Evolutionary conservation across 2,888 invertebrate species (phyloP).

Genomic region (Apamea monoglypha): DNA sequence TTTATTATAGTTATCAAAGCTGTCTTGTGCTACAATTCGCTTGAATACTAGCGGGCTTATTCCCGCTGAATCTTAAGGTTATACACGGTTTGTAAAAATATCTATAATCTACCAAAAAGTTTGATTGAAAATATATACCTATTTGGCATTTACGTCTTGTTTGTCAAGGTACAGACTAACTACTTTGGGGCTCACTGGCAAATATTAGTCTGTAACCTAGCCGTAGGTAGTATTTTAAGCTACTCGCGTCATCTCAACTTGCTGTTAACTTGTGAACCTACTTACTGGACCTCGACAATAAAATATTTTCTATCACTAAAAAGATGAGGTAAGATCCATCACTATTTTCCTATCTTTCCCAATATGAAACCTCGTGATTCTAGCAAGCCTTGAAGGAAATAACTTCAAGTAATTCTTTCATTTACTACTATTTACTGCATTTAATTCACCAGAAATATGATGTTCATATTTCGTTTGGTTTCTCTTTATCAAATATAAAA

Average conservation of each 20-base stretch:
- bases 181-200: too few relatives aligned
- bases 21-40: not conserved
- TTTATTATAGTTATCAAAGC: constrained; percentile 46
- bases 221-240: too few relatives aligned
- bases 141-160: not conserved
- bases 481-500: not conserved
- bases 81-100: constrained; percentile 5
- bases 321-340: not conserved
- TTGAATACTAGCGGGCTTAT: not conserved
- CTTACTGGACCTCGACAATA: too few relatives aligned
- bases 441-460: not conserved
- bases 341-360: not conserved
- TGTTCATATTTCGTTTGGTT: not conserved
- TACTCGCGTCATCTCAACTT: too few relatives aligned
- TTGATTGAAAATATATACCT: not conserved
- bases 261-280: too few relatives aligned
- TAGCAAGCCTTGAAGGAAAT: not conserved
- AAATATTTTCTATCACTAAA: not conserved
- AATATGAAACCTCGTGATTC: too few relatives aligned
- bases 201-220: too few relatives aligned
- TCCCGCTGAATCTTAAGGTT: not conserved
- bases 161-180: not conserved
- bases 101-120: not conserved
- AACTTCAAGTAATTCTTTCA: not conserved
- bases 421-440: not conserved